Percentiles rank a stretch among this genome's conserved stretches.
These are phyloP conservation scores for Drosophila birchii DNA, from an alignment of 2,888 invertebrate species.

Conservation along the genomic window DNA sequence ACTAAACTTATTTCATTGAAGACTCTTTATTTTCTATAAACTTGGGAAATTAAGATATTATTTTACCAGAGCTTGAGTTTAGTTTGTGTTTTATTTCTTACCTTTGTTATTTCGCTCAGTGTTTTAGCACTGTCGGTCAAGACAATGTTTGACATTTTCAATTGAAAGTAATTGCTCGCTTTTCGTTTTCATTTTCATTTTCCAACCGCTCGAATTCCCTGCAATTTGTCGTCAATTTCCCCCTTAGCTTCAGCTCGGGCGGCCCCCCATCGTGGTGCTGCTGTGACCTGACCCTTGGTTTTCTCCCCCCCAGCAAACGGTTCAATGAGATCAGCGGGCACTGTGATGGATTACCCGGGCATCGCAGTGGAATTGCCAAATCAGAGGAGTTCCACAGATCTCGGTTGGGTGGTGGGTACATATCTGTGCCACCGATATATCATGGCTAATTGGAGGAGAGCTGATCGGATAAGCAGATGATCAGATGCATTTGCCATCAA, in stretches of 20 bases:
- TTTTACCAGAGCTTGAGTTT: neutral
- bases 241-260: neutral
- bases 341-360: slow-evolving; percentile 35
- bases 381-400: slow-evolving; percentile 24
- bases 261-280: slow-evolving; percentile 9
- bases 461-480: slow-evolving; percentile 43
- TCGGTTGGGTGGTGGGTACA: neutral
- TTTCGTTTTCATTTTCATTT: slow-evolving; percentile 58
- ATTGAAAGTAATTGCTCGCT: slow-evolving; percentile 81
- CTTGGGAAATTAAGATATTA: neutral
- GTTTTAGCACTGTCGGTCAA: neutral
- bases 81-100: neutral
- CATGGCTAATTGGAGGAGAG: slow-evolving; percentile 37
- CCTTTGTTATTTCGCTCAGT: slow-evolving; percentile 33
- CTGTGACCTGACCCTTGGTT: slow-evolving; percentile 27
- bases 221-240: slow-evolving; percentile 75
- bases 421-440: slow-evolving; percentile 13
- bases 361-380: slow-evolving; percentile 32
- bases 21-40: too few relatives aligned
- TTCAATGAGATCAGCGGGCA: slow-evolving; percentile 38
- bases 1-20: too few relatives aligned
- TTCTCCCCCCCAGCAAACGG: slow-evolving; percentile 14
- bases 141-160: slow-evolving; percentile 78
- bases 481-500: slow-evolving; percentile 42
- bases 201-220: slow-evolving; percentile 51